phyloP scores from a whole-genome alignment of 2,888 invertebrate species.

The Belgica antarctica region DNA sequence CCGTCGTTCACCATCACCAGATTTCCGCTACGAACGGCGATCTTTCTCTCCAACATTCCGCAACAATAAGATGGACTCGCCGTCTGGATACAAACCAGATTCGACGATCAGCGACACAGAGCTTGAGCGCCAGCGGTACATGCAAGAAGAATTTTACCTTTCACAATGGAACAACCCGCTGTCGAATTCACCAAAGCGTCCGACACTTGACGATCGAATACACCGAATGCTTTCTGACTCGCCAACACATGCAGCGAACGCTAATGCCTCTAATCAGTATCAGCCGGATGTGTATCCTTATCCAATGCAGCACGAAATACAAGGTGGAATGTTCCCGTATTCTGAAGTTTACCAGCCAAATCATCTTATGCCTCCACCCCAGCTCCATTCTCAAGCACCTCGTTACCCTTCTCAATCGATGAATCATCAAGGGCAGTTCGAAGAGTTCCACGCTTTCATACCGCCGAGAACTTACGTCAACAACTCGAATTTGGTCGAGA shows the following conservation, averaged over 20 bases:
- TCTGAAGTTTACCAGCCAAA: neutral
- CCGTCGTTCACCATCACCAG: constrained; percentile 16
- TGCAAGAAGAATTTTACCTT: constrained; percentile 17
- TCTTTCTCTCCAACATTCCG: constrained; percentile 29
- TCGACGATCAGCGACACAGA: constrained; percentile 39
- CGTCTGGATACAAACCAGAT: constrained; percentile 25
- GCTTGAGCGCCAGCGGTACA: constrained; percentile 13
- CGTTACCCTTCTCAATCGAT: constrained; percentile 1
- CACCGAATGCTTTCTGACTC: constrained; percentile 38
- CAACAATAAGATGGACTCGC: constrained; percentile 24
- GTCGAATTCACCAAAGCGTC: constrained; percentile 8
- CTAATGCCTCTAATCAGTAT: neutral
- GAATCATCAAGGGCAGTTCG: constrained; percentile 15
- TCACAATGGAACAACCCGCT: constrained; percentile 14
- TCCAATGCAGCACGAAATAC: constrained; percentile 8
- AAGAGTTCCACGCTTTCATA: neutral
- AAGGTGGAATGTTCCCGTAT: neutral
- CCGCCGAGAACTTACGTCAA: constrained; percentile 24
- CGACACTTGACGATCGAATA: constrained; percentile 29
- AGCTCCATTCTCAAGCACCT: neutral
- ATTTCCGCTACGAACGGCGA: constrained; percentile 10
- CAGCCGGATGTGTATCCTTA: constrained; percentile 13
- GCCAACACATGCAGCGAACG: constrained; percentile 13
- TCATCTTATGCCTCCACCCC: constrained; percentile 10
- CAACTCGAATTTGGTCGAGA: constrained; percentile 36